phyloP scores from a whole-genome alignment of 1,140 invertebrate species.

The Drosophila pseudoananassae region DNA sequence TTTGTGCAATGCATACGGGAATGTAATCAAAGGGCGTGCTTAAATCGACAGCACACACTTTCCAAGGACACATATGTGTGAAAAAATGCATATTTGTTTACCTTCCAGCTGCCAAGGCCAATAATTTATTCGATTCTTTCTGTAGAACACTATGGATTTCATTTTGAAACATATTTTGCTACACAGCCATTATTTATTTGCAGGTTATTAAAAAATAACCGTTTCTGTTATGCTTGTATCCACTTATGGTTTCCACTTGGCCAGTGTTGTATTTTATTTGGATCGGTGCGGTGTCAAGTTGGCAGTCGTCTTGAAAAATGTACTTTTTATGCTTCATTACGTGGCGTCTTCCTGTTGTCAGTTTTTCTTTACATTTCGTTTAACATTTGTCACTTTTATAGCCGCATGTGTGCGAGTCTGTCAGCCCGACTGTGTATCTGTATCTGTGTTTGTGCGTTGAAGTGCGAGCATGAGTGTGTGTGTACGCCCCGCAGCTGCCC shows the following conservation, averaged over 20 bases:
- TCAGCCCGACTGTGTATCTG: constrained; percentile 9
- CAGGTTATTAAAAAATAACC: constrained; percentile 2
- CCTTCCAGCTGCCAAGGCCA: constrained; percentile 17
- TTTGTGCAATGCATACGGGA: constrained; percentile 39
- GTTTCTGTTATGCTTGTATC: background rate
- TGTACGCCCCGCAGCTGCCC: constrained; percentile 74
- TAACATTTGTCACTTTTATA: constrained; percentile 83
- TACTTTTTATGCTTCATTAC: constrained; percentile 80
- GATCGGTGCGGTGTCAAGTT: constrained; percentile 36
- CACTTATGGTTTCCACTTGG: constrained; percentile 4
- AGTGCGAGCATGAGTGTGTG: constrained; percentile 3
- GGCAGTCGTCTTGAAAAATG: constrained; percentile 75
- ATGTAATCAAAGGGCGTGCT: constrained; percentile 35
- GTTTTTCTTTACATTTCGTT: constrained; percentile 82
- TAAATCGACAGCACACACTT: constrained; percentile 19
- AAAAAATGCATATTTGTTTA: constrained; percentile 2
- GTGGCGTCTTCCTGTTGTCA: constrained; percentile 78
- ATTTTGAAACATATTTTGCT: background rate
- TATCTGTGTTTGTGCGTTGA: constrained; percentile 6
- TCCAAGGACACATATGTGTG: constrained; percentile 9
- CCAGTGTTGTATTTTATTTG: constrained; percentile 9
- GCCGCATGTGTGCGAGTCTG: constrained; percentile 51
- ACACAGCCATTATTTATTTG: background rate
- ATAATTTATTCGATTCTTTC: constrained; percentile 4
- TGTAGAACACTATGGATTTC: background rate